Percentiles rank a stretch among this genome's conserved stretches.
phyloP scores from a whole-genome alignment of 2,113 vertebrate species.

The Cebidichthys violaceus region DNA sequence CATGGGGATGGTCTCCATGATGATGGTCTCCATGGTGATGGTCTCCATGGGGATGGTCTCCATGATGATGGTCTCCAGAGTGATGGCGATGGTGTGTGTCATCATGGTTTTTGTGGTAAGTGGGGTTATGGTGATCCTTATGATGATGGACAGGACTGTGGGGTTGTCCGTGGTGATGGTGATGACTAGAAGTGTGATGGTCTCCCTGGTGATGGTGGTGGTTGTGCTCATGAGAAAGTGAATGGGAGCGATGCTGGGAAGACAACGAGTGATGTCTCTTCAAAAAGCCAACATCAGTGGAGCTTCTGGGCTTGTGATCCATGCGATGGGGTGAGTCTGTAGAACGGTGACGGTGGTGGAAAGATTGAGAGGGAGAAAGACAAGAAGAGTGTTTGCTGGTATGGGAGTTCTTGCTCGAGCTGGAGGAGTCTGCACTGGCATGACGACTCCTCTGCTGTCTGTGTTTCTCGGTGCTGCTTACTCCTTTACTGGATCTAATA shows the following conservation, averaged over 20 bases:
- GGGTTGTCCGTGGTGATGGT: constrained; percentile 25
- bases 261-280: constrained; percentile 52
- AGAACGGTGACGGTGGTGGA: constrained; percentile 43
- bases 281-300: constrained; percentile 39
- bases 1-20: constrained; percentile 12
- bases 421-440: constrained; percentile 58
- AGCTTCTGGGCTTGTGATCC: constrained; percentile 48
- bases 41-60: not conserved
- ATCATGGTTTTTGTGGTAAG: not conserved
- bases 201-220: constrained; percentile 37
- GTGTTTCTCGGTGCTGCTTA: constrained; percentile 42
- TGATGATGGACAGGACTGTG: constrained; percentile 10
- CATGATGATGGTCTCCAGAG: constrained; percentile 25
- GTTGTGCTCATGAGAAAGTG: constrained; percentile 43
- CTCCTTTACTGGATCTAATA: constrained; percentile 45
- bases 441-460: constrained; percentile 40
- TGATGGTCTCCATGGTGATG: constrained; percentile 25
- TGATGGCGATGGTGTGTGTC: constrained; percentile 15
- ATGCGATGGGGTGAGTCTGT: constrained; percentile 23
- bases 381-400: constrained; percentile 52
- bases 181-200: constrained; percentile 11
- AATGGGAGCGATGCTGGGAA: constrained; percentile 32
- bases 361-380: constrained; percentile 50
- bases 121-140: constrained; percentile 10
- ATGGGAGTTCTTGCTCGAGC: constrained; percentile 65